phyloP scores from a whole-genome alignment of 2,113 vertebrate genomes.

The Silurus meridionalis region DNA sequence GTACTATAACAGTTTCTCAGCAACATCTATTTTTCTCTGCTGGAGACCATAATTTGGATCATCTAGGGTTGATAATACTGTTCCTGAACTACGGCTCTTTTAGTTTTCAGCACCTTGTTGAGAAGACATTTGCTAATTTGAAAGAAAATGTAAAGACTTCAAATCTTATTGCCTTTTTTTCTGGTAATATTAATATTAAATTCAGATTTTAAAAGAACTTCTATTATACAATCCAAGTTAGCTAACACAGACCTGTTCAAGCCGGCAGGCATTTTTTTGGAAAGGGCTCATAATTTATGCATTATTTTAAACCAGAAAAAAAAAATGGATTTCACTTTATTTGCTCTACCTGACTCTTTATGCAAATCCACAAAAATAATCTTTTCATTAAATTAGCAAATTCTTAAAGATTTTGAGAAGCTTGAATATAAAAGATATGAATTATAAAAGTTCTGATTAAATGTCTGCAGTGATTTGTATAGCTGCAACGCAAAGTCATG shows the following conservation, averaged over 20 bases:
- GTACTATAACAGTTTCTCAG: background rate
- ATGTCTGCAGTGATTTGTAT: background rate
- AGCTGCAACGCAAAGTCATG: background rate
- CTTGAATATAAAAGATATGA: background rate
- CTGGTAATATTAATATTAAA: background rate
- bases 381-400: background rate
- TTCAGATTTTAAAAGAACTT: background rate
- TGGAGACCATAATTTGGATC: background rate
- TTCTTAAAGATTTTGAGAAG: background rate
- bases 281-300: background rate
- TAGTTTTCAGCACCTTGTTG: background rate
- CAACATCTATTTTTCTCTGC: constrained; percentile 14
- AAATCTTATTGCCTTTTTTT: background rate
- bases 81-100: background rate
- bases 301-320: background rate
- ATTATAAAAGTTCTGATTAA: background rate
- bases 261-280: no score
- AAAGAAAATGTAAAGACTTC: no score
- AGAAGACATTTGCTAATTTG: no score
- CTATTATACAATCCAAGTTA: background rate
- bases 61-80: background rate
- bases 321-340: background rate
- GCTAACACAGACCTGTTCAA: background rate
- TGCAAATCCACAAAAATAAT: background rate
- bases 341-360: no score